A percentile compares a stretch with the other conserved stretches of the same genome.
Evolutionary conservation across 2,888 invertebrate genomes (phyloP).

Genomic region (Tinea semifulvella): DNA sequence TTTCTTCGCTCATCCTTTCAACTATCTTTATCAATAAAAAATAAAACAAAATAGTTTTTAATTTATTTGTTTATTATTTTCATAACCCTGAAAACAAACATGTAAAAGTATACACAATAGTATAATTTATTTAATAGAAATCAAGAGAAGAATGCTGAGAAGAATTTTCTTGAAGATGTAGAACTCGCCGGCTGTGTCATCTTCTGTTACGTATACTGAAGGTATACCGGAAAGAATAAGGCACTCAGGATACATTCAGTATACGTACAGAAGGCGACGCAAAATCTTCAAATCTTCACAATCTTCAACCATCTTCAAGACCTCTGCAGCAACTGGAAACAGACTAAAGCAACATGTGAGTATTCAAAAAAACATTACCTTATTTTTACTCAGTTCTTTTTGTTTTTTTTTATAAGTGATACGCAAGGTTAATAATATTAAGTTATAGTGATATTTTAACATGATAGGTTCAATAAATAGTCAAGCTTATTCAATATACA

Average conservation of each 20-base stretch:
- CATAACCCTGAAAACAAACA: not conserved
- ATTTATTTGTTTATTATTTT: not conserved
- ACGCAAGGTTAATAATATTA: too few species aligned
- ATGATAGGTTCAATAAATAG: too few species aligned
- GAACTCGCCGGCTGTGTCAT: constrained; percentile 73
- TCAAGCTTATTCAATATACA: too few species aligned
- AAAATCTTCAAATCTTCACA: constrained; percentile 26
- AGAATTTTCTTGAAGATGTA: not conserved
- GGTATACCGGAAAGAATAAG: constrained; percentile 96
- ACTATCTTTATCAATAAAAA: too few species aligned
- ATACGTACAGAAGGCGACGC: constrained; percentile 97
- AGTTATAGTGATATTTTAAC: too few species aligned
- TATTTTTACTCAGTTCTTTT: not conserved
- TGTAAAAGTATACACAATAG: not conserved
- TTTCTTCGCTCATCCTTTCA: too few species aligned
- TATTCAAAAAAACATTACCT: not conserved
- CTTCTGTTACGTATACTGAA: constrained; percentile 99
- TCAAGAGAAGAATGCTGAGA: not conserved
- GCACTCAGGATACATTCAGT: constrained; percentile 99
- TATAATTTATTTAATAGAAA: not conserved
- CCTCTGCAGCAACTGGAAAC: constrained; percentile 27
- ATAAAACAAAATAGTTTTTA: not conserved
- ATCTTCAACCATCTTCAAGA: constrained; percentile 16
- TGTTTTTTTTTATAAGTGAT: too few species aligned
- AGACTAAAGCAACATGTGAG: constrained; percentile 18